Evolutionary conservation across 1,140 invertebrate genomes (phyloP), one percentile per base, ranked within the genome.

Genomic region (Drosophila serrata): DNA sequence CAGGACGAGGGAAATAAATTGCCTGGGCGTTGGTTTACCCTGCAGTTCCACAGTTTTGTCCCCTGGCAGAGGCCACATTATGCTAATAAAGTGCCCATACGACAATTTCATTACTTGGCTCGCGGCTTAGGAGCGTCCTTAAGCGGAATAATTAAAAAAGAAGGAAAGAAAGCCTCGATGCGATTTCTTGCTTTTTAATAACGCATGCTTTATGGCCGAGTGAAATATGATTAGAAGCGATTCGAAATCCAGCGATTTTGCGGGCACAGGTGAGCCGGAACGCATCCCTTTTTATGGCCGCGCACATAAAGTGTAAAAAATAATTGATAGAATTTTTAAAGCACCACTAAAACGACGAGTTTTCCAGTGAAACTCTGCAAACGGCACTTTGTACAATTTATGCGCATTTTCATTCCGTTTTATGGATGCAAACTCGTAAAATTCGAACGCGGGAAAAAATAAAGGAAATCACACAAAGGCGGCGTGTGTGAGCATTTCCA

Each of bases 261-360:
- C 42, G 19, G 67, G 6, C 8, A 19, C 75, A 87, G 74, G 49
- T 79, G 79, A 53, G 29, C 42, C 49, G 24, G 42, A 78, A 57
- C 56, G 40, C 29, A 49, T 57, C 33, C 51, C 61, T 59, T 81
- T 85, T 88, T 90, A 88, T 81, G 73, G 9, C 19, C 55, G 45
- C 29, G 65, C 61, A 29, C 65, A 60, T 88, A 88, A 88, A 88
- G 78, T 65, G 70, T 64, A 69, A 62, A 84, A 84, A 78, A 79
- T 88, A 88, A 88, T 88, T 88, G 85, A 88, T 88, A 88, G 85
- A 88, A 90, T 88, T 90, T 90, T 88, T 75, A 88, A 88, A 81
- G 75, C 57, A 72, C 51, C 70, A 69, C 65, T 64, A 65, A 81
- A 81, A 81, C 27, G 39, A 51, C 40, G 78, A 65, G 46, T 51